phyloP scores from a whole-genome alignment of 1,140 invertebrate genomes.

The Nymphalis io region DNA sequence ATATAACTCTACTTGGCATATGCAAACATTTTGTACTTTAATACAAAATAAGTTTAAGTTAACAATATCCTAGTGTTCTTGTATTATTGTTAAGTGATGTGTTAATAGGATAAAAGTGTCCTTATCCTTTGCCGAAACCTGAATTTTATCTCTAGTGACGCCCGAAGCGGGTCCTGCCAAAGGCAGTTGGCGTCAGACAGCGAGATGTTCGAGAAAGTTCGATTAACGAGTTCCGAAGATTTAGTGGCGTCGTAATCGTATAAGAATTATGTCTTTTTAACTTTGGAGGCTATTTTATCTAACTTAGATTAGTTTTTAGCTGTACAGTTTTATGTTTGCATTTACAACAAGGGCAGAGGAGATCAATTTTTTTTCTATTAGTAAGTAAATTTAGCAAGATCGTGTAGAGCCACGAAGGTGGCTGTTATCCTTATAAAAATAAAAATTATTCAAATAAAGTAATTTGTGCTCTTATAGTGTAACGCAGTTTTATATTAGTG shows the following conservation, averaged over 20 bases:
- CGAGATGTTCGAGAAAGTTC: slow-evolving; percentile 66
- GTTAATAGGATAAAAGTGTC: slow-evolving; percentile 14
- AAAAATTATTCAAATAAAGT: no score
- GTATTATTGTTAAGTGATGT: background rate
- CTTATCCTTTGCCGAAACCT: slow-evolving; percentile 49
- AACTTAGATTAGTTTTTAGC: slow-evolving; percentile 22
- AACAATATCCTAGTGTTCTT: background rate
- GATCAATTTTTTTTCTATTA: background rate
- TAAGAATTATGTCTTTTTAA: slow-evolving; percentile 60
- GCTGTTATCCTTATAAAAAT: no score
- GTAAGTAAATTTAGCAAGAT: no score
- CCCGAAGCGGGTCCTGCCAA: slow-evolving; percentile 56
- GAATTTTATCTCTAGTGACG: slow-evolving; percentile 68
- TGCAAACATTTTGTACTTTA: no score
- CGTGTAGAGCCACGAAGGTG: no score
- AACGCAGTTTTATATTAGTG: no score
- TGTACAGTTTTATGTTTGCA: background rate
- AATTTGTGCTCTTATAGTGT: no score
- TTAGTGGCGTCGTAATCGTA: slow-evolving; percentile 69
- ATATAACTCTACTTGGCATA: no score
- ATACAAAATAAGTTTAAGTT: background rate
- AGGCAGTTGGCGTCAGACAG: slow-evolving; percentile 69
- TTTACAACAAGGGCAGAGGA: background rate
- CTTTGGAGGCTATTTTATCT: slow-evolving; percentile 37
- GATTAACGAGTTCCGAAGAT: slow-evolving; percentile 74